A percentile compares a stretch with the other conserved stretches of the same genome.
Evolutionary conservation across 2,888 invertebrate species (phyloP).

Genomic region (Aspidiotus destructor): DNA sequence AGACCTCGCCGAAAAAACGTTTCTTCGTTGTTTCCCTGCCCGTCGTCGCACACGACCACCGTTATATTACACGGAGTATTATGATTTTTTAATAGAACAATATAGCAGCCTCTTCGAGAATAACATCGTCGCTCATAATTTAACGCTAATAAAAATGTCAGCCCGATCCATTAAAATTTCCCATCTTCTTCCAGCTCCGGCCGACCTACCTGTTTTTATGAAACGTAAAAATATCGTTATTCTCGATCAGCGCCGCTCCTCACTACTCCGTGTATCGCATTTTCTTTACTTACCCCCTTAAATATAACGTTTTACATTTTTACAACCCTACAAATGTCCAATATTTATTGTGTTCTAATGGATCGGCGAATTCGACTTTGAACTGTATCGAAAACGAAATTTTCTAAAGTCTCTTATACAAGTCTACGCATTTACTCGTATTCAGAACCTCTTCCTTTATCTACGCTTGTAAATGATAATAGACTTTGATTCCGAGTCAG

Average conservation of each 20-base stretch:
- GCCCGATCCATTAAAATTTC: background rate
- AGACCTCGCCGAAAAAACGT: background rate
- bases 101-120: background rate
- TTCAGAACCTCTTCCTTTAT: too few relatives aligned
- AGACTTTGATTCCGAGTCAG: too few relatives aligned
- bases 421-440: too few relatives aligned
- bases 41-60: slow-evolving; percentile 4
- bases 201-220: background rate
- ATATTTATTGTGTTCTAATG: slow-evolving; percentile 2
- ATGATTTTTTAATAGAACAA: slow-evolving; percentile 2
- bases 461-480: too few relatives aligned
- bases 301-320: background rate
- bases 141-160: slow-evolving; percentile 4
- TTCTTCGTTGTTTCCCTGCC: background rate
- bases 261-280: background rate
- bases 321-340: background rate
- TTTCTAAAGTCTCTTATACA: too few relatives aligned
- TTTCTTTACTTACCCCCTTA: background rate
- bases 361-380: background rate
- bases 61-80: background rate
- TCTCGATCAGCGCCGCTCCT: background rate
- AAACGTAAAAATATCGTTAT: slow-evolving; percentile 4
- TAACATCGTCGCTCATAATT: background rate
- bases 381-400: background rate
- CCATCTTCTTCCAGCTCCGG: background rate